A percentile compares a stretch with the other conserved stretches of the same genome.
phyloP scores from a whole-genome alignment of 2,888 invertebrate genomes.

The Globia sparganii region DNA sequence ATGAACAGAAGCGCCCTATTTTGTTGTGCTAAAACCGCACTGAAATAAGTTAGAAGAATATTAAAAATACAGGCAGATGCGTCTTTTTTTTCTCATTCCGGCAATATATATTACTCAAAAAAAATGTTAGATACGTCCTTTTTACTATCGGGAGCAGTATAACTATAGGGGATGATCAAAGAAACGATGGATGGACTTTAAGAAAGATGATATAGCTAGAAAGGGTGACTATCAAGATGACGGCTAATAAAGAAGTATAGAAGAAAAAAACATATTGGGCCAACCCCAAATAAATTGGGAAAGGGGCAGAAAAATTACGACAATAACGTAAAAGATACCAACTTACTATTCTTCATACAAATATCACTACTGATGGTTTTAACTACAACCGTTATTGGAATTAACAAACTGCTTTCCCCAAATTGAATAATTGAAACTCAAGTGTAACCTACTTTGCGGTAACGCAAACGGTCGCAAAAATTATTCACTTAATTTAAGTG shows the following conservation, averaged over 20 bases:
- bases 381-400: not conserved
- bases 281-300: not conserved
- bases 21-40: too few relatives aligned
- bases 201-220: not conserved
- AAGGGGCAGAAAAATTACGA: not conserved
- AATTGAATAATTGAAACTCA: not conserved
- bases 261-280: not conserved
- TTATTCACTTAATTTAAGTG: slow-evolving; percentile 48
- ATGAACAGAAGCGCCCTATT: too few relatives aligned
- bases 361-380: not conserved
- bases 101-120: too few relatives aligned
- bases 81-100: too few relatives aligned
- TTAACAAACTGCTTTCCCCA: not conserved
- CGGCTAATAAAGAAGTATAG: not conserved
- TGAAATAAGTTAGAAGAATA: too few relatives aligned
- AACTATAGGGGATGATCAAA: not conserved
- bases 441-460: not conserved
- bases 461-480: slow-evolving; percentile 34
- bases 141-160: too few relatives aligned
- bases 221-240: not conserved
- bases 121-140: too few relatives aligned
- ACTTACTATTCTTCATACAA: not conserved
- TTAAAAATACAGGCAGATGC: too few relatives aligned
- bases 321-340: not conserved
- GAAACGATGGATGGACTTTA: not conserved